phyloP scores from a whole-genome alignment of 1,140 invertebrate genomes.

The Plutomurus gul region DNA sequence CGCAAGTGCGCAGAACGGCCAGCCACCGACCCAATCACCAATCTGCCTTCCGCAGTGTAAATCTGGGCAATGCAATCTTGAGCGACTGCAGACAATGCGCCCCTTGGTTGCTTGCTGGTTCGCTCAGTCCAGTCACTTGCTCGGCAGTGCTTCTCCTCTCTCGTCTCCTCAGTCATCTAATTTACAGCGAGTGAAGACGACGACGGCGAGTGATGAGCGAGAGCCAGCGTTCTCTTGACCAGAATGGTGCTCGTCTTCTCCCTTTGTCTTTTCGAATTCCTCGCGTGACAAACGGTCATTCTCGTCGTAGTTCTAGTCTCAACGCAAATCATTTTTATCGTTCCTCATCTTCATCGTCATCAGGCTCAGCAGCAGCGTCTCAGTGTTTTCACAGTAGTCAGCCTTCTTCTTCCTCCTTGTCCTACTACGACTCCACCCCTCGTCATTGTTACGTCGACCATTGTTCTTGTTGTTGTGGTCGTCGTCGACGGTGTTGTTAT shows the following conservation, averaged over 20 bases:
- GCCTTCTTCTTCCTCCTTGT: neutral
- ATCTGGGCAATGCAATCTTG: slow-evolving; percentile 38
- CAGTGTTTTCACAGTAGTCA: neutral
- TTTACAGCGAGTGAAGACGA: neutral
- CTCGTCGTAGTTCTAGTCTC: neutral
- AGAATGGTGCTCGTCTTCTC: slow-evolving; percentile 2
- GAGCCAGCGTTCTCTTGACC: slow-evolving; percentile 10
- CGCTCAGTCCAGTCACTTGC: neutral
- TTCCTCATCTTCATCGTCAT: neutral
- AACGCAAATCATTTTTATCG: neutral
- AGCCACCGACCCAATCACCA: slow-evolving; percentile 39
- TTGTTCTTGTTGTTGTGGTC: neutral
- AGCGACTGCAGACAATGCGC: slow-evolving; percentile 40
- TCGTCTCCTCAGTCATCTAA: neutral
- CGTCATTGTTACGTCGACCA: neutral
- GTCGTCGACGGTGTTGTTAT: no score
- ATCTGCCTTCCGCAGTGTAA: slow-evolving; percentile 46
- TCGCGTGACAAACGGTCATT: neutral
- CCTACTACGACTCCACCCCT: neutral
- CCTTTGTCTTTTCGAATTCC: neutral
- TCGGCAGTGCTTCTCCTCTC: neutral
- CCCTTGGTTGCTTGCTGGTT: neutral
- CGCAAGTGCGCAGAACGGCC: slow-evolving; percentile 48
- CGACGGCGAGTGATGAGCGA: slow-evolving; percentile 17
- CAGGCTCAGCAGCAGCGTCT: neutral